Conservation (phyloP, 2,113 vertebrate species). For the Trinectes maculatus region DNA sequence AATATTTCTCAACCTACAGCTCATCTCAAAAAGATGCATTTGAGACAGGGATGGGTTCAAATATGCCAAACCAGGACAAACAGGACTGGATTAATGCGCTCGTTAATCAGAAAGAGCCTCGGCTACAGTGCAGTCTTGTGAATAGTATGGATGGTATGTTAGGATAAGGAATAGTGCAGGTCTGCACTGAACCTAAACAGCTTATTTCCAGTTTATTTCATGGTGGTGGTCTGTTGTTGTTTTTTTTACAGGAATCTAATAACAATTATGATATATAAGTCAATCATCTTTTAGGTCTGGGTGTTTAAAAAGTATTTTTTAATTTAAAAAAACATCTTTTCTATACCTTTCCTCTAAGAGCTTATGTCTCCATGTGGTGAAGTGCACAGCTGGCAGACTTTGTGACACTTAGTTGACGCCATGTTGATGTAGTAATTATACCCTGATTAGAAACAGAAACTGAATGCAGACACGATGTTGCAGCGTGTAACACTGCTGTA, state of each 20-base stretch:
- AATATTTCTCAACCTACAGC: too few species aligned
- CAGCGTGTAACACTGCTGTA: slow-evolving; percentile 4
- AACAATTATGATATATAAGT: not conserved
- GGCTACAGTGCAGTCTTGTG: not conserved
- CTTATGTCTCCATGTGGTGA: not conserved
- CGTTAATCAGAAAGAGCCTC: not conserved
- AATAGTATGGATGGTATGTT: not conserved
- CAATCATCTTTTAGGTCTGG: not conserved
- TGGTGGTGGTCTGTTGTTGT: not conserved
- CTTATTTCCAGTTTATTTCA: not conserved
- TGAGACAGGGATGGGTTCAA: too few species aligned
- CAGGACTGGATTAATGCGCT: too few species aligned
- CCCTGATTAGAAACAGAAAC: slow-evolving; percentile 15
- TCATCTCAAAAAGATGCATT: too few species aligned
- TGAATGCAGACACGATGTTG: not conserved
- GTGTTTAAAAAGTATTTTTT: not conserved
- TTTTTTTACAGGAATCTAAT: not conserved
- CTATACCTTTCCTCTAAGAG: not conserved
- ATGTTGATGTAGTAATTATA: slow-evolving; percentile 27
- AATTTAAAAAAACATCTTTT: not conserved
- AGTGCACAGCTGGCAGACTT: slow-evolving; percentile 4
- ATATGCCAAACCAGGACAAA: too few species aligned
- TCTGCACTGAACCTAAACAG: not conserved
- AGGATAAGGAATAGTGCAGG: not conserved
- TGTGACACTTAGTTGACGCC: slow-evolving; percentile 44